phyloP scores from a whole-genome alignment of 37 sponge, comb jelly and placozoan species.

The Agelas oroides region DNA sequence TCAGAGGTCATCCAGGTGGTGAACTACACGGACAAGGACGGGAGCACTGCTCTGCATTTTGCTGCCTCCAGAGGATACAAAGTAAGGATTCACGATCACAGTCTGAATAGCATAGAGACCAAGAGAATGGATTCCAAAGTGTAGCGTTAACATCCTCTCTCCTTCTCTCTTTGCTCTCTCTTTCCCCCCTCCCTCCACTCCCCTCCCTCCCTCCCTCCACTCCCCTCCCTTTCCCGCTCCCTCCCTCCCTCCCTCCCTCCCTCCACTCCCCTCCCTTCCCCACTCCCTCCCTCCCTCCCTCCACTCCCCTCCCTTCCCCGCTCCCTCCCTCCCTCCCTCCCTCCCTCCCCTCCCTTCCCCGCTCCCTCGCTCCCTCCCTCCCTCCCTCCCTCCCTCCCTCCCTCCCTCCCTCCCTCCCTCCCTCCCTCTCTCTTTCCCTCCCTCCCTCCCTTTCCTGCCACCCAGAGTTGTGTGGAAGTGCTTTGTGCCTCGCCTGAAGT shows the following conservation, averaged over 20 bases:
- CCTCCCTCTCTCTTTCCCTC: neutral
- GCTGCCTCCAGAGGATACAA: slow-evolving; percentile 19
- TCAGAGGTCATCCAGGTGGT: slow-evolving; percentile 22
- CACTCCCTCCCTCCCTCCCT: neutral
- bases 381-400: neutral
- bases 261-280: neutral
- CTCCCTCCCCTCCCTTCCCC: neutral
- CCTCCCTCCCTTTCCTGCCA: too few species aligned
- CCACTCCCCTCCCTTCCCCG: neutral
- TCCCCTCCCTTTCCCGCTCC: too few species aligned
- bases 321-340: slow-evolving; percentile 7
- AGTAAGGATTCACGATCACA: neutral
- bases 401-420: slow-evolving; percentile 20
- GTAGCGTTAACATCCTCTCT: neutral
- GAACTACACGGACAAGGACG: slow-evolving; percentile 55
- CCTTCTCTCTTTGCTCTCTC: too few species aligned
- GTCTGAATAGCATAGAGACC: neutral
- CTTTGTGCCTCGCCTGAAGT: slow-evolving; percentile 65
- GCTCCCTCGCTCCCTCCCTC: neutral
- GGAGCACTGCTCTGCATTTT: slow-evolving; percentile 36
- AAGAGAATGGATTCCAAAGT: too few species aligned
- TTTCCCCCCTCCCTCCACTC: neutral
- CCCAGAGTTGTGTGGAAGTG: slow-evolving; percentile 70
- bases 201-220: too few species aligned
- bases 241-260: too few species aligned